phyloP scores from a whole-genome alignment of 2,888 invertebrate species.

The Mesorhabditis belari region DNA sequence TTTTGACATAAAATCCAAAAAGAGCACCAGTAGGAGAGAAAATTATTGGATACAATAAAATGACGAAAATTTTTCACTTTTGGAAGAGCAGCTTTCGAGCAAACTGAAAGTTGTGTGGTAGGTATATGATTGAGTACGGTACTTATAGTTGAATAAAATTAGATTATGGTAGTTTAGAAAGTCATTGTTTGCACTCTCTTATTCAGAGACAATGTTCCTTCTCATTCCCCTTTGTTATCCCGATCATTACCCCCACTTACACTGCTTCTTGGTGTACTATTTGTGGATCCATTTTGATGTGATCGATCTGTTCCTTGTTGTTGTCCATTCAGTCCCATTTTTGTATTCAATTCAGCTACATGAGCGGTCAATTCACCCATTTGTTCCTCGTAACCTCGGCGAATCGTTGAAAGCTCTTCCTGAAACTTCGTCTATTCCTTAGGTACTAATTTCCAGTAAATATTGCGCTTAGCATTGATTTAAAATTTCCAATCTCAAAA shows the following conservation, averaged over 20 bases:
- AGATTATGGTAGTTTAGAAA: too few relatives aligned
- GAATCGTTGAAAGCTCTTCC: constrained; percentile 68
- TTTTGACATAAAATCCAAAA: neutral
- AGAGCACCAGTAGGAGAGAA: neutral
- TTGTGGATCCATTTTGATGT: too few relatives aligned
- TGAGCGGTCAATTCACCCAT: constrained; percentile 72
- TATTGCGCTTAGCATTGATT: too few relatives aligned
- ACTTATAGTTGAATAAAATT: neutral
- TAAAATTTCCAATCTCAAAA: too few relatives aligned
- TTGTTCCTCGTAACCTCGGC: constrained; percentile 66
- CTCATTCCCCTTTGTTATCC: too few relatives aligned
- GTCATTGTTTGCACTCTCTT: too few relatives aligned
- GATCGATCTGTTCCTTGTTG: too few relatives aligned
- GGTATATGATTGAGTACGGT: too few relatives aligned
- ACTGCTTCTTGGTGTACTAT: too few relatives aligned
- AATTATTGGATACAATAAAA: neutral
- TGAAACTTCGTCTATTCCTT: constrained; percentile 48
- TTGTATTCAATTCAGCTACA: constrained; percentile 74
- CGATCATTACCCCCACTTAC: too few relatives aligned
- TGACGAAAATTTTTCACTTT: neutral
- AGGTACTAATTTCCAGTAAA: neutral
- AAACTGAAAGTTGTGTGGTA: too few relatives aligned
- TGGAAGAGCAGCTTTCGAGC: neutral
- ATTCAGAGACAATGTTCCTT: too few relatives aligned
- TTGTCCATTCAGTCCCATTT: constrained; percentile 60